phyloP scores from a whole-genome alignment of 2,888 invertebrate genomes.

The Drosophila prostipennis region DNA sequence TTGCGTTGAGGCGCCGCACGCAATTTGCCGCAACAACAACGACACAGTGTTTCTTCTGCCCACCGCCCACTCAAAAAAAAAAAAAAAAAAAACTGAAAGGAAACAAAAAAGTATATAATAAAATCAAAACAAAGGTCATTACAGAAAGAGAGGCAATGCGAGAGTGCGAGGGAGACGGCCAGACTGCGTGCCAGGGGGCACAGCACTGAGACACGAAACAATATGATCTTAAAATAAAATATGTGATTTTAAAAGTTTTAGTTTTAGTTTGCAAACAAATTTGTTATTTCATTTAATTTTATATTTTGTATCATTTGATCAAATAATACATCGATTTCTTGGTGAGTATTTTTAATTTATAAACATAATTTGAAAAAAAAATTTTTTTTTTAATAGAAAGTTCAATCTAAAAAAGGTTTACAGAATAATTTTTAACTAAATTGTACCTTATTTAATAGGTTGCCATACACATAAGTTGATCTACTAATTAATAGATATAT shows the following conservation, averaged over 20 bases:
- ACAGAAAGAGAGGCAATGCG: slow-evolving; percentile 6
- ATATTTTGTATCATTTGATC: too few relatives aligned
- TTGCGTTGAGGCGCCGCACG: slow-evolving; percentile 69
- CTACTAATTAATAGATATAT: too few relatives aligned
- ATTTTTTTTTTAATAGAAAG: too few relatives aligned
- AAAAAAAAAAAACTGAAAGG: slow-evolving; percentile 2
- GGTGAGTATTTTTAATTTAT: too few relatives aligned
- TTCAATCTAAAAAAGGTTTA: too few relatives aligned
- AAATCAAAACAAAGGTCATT: slow-evolving; percentile 52
- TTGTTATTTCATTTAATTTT: too few relatives aligned
- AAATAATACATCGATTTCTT: too few relatives aligned
- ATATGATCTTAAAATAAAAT: neutral
- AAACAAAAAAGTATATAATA: slow-evolving; percentile 24
- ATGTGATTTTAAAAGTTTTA: neutral
- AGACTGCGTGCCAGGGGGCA: slow-evolving; percentile 14
- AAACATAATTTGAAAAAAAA: too few relatives aligned
- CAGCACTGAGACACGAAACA: slow-evolving; percentile 5
- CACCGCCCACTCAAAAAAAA: slow-evolving; percentile 28
- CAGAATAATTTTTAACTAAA: too few relatives aligned
- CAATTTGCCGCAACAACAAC: slow-evolving; percentile 67
- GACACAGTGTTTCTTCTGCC: slow-evolving; percentile 13
- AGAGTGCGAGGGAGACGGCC: neutral
- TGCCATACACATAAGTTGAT: too few relatives aligned
- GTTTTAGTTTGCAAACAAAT: too few relatives aligned
- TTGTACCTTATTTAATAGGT: too few relatives aligned